These are phyloP conservation scores for Drosophila bunnanda DNA, from an alignment of 2,888 invertebrate species.

Conservation along the genomic window DNA sequence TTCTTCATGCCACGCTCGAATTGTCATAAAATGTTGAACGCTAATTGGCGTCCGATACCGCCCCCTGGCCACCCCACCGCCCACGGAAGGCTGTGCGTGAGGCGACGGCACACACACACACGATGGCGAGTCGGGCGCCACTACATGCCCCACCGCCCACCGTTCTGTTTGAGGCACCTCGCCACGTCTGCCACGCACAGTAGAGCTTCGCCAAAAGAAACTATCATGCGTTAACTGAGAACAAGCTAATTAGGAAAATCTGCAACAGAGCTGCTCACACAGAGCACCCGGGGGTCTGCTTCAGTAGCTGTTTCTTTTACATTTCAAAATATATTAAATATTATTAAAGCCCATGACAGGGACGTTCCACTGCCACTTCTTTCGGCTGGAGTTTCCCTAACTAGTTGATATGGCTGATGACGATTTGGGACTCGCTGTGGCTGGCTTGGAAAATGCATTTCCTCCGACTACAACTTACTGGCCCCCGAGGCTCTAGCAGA, in stretches of 20 bases:
- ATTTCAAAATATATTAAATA: not conserved
- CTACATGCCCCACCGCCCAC: conserved; percentile 45
- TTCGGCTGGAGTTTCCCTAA: conserved; percentile 44
- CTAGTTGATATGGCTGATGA: conserved; percentile 55
- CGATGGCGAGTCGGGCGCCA: conserved; percentile 33
- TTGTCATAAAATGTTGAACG: conserved; percentile 81
- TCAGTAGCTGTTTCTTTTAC: not conserved
- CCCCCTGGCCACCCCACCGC: not conserved
- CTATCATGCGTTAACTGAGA: no score
- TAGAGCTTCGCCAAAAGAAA: not conserved
- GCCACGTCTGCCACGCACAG: conserved; percentile 17
- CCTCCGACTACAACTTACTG: conserved; percentile 18
- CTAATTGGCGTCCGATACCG: conserved; percentile 76
- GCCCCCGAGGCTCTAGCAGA: conserved; percentile 11
- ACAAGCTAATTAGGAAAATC: not conserved
- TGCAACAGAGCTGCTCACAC: not conserved
- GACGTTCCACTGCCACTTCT: conserved; percentile 14
- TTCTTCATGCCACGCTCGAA: conserved; percentile 69
- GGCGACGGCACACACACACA: conserved; percentile 29
- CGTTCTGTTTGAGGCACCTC: conserved; percentile 62
- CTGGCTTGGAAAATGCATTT: conserved; percentile 37
- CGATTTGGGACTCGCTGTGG: conserved; percentile 14
- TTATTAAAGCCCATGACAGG: no score
- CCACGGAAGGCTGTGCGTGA: conserved; percentile 59
- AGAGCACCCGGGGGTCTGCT: no score